phyloP scores from a whole-genome alignment of 2,797 vertebrate genomes.

The Eutrigla gurnardus region DNA sequence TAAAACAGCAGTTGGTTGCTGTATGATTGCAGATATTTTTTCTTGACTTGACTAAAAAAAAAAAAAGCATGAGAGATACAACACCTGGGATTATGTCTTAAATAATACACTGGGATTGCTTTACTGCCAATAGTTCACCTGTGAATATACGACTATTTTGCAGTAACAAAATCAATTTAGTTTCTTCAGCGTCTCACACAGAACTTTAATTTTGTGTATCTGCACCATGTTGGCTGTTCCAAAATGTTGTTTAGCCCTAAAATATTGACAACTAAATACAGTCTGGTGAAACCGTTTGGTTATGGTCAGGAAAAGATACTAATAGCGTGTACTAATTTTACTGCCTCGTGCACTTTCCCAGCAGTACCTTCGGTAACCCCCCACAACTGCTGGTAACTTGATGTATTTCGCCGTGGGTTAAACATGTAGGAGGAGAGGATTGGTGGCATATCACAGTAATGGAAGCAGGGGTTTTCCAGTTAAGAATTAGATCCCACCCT shows the following conservation, averaged over 20 bases:
- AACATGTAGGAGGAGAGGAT: background rate
- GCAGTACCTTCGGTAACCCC: background rate
- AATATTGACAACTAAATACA: background rate
- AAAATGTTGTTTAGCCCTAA: background rate
- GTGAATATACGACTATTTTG: background rate
- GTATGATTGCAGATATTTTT: background rate
- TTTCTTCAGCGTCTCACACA: background rate
- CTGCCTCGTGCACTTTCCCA: background rate
- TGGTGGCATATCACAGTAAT: background rate
- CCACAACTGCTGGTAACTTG: background rate
- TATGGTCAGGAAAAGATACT: background rate
- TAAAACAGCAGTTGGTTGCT: background rate
- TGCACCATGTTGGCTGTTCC: background rate
- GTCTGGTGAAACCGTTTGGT: background rate
- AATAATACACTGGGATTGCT: background rate
- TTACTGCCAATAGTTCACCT: background rate
- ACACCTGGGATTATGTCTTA: background rate
- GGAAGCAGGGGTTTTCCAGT: slow-evolving; percentile 10
- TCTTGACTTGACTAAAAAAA: background rate
- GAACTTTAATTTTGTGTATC: background rate
- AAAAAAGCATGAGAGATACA: background rate
- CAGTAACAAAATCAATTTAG: background rate
- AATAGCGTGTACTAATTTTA: background rate
- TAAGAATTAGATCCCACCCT: background rate
- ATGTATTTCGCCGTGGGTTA: no score